Conservation (phyloP, 2,797 vertebrate genomes). For the Cynopterus sphinx region DNA sequence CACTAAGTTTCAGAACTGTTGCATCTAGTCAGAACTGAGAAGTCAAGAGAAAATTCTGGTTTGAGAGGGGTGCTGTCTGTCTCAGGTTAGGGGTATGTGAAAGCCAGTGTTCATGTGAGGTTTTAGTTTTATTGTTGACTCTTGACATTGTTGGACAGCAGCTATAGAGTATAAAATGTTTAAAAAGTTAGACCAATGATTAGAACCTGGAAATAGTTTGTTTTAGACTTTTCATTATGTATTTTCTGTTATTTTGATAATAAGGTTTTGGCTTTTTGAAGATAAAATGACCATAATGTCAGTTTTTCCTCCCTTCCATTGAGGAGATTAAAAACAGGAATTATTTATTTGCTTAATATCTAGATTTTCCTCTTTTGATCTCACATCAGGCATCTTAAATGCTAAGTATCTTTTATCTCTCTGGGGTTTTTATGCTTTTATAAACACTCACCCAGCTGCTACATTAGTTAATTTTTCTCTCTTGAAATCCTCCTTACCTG, state of each 20-base stretch:
- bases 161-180: background rate
- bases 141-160: background rate
- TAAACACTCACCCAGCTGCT: constrained; percentile 24
- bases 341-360: constrained; percentile 66
- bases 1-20: background rate
- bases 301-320: background rate
- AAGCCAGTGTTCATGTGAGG: rapidly evolving
- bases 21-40: background rate
- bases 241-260: constrained; percentile 42
- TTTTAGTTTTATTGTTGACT: background rate
- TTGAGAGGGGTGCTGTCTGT: background rate
- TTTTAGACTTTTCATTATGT: constrained; percentile 10
- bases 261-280: constrained; percentile 52
- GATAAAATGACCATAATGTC: constrained; percentile 12
- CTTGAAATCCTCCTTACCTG: constrained; percentile 48
- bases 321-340: constrained; percentile 14
- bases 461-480: constrained; percentile 67
- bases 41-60: background rate
- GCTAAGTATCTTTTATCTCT: constrained; percentile 55
- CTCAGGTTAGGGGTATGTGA: background rate
- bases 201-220: background rate
- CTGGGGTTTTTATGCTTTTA: constrained; percentile 32
- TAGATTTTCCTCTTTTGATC: constrained; percentile 52
- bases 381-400: constrained; percentile 15
- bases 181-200: background rate